Evolutionary conservation across 2,797 vertebrate genomes (phyloP).

Genomic region (Sebastes minor): DNA sequence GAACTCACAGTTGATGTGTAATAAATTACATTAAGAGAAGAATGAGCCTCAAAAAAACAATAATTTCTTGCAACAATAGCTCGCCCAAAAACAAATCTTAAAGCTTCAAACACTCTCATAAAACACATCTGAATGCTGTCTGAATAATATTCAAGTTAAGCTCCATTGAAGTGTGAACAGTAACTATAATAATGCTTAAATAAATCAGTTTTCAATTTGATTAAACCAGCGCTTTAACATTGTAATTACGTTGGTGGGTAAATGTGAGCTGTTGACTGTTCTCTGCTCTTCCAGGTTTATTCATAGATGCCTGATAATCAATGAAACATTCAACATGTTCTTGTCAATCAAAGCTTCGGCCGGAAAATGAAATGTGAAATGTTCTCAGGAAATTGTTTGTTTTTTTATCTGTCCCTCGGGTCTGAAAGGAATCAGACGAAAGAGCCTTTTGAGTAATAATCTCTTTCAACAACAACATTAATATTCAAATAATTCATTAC

Average conservation of each 20-base stretch:
- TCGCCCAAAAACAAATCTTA: neutral
- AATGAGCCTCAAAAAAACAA: neutral
- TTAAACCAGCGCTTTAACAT: neutral
- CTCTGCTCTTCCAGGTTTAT: neutral
- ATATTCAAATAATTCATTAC: neutral
- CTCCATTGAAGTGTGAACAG: neutral
- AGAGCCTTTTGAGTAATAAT: neutral
- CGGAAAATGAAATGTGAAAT: slow-evolving; percentile 21
- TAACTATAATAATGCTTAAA: neutral
- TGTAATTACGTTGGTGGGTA: neutral
- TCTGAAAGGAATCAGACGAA: neutral
- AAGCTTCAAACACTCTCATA: neutral
- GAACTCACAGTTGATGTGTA: neutral
- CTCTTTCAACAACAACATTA: neutral
- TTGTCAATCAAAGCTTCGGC: neutral
- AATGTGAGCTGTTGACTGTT: neutral
- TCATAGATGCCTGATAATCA: neutral
- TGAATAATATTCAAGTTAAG: neutral
- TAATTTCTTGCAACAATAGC: neutral
- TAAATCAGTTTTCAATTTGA: neutral
- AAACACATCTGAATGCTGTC: neutral
- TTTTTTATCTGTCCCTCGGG: neutral
- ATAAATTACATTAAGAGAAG: neutral
- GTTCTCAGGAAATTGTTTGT: slow-evolving; percentile 20
- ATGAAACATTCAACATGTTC: neutral